These are phyloP conservation scores for Patiria miniata DNA, from an alignment of 35 echinoderm and acorn worm genomes.

Conservation along the genomic window DNA sequence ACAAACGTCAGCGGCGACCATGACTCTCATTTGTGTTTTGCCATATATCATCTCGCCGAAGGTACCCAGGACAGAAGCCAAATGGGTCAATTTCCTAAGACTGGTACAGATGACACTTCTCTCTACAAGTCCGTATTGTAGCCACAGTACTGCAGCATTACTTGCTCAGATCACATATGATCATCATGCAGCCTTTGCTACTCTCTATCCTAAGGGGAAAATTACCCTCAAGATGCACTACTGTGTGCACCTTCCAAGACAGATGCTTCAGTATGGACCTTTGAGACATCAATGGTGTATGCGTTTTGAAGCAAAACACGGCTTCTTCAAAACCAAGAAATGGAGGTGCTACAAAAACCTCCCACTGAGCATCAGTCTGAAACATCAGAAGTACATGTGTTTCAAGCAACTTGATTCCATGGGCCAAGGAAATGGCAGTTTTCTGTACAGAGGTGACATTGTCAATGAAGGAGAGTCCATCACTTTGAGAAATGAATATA, in stretches of 20 bases:
- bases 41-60: slow-evolving; percentile 54
- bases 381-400: slow-evolving; percentile 68
- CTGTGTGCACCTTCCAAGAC: slow-evolving; percentile 28
- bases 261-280: slow-evolving; percentile 50
- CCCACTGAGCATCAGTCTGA: slow-evolving; percentile 38
- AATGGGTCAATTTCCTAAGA: slow-evolving; percentile 61
- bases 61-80: slow-evolving; percentile 36
- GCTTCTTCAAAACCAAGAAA: slow-evolving; percentile 37
- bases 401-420: slow-evolving; percentile 32
- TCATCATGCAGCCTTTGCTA: slow-evolving; percentile 17
- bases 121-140: slow-evolving; percentile 36
- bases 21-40: slow-evolving; percentile 50
- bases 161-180: slow-evolving; percentile 42
- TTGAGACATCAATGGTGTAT: slow-evolving; percentile 51
- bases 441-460: slow-evolving; percentile 43
- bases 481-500: not conserved
- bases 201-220: slow-evolving; percentile 10
- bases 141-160: slow-evolving; percentile 28
- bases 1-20: slow-evolving; percentile 56
- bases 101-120: slow-evolving; percentile 63
- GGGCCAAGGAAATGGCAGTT: not conserved
- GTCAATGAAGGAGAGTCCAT: slow-evolving; percentile 39
- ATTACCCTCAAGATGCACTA: slow-evolving; percentile 63
- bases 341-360: slow-evolving; percentile 66
- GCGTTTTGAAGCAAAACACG: slow-evolving; percentile 67